Percentiles rank a stretch among this genome's conserved stretches.
phyloP scores from a whole-genome alignment of 2,888 invertebrate genomes.

The Drosophila mimetica region DNA sequence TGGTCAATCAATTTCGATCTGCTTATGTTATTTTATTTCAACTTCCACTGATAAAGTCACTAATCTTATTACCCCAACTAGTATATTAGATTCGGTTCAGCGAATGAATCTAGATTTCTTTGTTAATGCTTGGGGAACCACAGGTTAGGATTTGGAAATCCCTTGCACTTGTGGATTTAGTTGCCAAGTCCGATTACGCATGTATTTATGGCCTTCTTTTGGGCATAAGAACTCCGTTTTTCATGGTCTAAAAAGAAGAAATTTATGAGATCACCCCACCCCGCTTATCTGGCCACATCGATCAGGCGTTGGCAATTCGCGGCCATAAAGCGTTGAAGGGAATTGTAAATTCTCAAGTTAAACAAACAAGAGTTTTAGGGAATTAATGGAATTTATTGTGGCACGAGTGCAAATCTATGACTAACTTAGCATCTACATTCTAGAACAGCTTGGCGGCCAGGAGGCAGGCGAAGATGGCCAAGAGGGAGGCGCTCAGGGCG shows the following conservation, averaged over 20 bases:
- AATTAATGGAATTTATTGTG: conserved; percentile 25
- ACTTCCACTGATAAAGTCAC: background rate
- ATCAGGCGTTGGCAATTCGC: conserved; percentile 6
- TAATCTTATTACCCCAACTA: background rate
- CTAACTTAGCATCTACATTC: conserved; percentile 48
- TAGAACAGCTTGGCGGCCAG: conserved; percentile 60
- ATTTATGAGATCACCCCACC: conserved; percentile 28
- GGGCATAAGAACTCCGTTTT: background rate
- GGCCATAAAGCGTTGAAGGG: conserved; percentile 10
- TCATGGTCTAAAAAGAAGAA: background rate
- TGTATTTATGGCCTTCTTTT: conserved; percentile 10
- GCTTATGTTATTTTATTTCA: background rate
- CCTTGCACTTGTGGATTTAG: background rate
- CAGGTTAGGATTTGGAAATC: background rate
- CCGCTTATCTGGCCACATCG: conserved; percentile 5
- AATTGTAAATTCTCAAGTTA: conserved; percentile 13
- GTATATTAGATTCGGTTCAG: background rate
- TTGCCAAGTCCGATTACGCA: conserved; percentile 25
- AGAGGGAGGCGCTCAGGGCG: conserved; percentile 51
- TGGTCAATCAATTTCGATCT: background rate
- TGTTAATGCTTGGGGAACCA: background rate
- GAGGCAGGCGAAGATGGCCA: conserved; percentile 53
- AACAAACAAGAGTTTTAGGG: conserved; percentile 9
- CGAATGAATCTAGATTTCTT: background rate
- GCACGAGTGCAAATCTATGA: conserved; percentile 15